Conservation (phyloP, 1,140 invertebrate species). For the Papilio helenus region DNA sequence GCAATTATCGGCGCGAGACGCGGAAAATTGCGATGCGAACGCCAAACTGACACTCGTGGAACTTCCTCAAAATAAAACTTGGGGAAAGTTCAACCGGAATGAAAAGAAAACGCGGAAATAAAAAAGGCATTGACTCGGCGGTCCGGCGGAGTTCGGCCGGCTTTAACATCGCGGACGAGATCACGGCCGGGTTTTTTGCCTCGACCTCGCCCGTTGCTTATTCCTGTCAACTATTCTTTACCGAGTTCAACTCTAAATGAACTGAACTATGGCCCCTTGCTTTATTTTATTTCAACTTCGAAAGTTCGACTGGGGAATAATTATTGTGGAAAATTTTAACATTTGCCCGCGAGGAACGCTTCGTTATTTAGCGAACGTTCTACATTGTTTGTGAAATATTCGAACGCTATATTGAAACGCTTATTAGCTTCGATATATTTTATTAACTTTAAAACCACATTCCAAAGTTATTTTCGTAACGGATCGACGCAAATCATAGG, state of each 20-base stretch:
- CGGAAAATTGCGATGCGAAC: conserved; percentile 76
- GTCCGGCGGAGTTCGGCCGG: conserved; percentile 71
- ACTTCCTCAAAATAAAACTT: conserved; percentile 79
- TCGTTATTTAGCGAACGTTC: conserved; percentile 14
- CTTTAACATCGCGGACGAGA: conserved; percentile 71
- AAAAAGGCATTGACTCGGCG: conserved; percentile 80
- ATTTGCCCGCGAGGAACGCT: conserved; percentile 21
- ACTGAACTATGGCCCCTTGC: conserved; percentile 32
- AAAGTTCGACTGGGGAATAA: conserved; percentile 32
- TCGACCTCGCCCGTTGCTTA: conserved; percentile 60
- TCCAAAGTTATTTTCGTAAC: neutral
- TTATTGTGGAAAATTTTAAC: conserved; percentile 38
- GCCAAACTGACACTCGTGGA: conserved; percentile 79
- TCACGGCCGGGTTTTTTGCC: conserved; percentile 64
- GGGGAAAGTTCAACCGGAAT: conserved; percentile 79
- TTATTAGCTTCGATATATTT: conserved; percentile 2
- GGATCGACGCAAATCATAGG: neutral
- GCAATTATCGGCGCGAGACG: conserved; percentile 78
- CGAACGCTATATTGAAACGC: neutral
- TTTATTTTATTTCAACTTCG: conserved; percentile 37
- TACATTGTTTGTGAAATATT: conserved; percentile 5
- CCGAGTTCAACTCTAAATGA: conserved; percentile 50
- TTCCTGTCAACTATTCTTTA: conserved; percentile 71
- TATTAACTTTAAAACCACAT: neutral
- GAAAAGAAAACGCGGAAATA: conserved; percentile 79